Evolutionary conservation across 2,888 invertebrate species (phyloP).

Genomic region (Ectemnius continuus): DNA sequence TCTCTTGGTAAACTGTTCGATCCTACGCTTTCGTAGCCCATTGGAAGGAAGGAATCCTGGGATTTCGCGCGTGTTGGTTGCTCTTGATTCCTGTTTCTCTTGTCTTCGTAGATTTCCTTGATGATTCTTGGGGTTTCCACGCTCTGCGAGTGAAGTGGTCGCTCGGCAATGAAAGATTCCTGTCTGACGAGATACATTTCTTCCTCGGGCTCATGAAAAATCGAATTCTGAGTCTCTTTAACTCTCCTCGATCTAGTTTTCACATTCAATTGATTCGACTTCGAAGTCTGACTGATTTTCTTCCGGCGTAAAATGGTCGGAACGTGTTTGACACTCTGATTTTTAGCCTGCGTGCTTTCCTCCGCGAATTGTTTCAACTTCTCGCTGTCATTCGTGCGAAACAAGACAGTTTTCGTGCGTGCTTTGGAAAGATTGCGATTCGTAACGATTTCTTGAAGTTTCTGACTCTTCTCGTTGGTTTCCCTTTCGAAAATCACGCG

Average conservation of each 20-base stretch:
- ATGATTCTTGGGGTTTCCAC: neutral
- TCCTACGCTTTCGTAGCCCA: no score
- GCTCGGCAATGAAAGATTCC: neutral
- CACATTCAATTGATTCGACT: constrained; percentile 24
- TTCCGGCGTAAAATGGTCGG: neutral
- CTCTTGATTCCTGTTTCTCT: no score
- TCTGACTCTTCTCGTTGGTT: no score
- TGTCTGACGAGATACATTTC: neutral
- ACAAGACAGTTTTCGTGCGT: no score
- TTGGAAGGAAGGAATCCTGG: no score
- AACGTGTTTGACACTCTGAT: neutral
- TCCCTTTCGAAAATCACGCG: no score
- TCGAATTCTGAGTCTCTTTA: neutral
- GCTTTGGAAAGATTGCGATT: no score
- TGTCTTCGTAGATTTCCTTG: neutral
- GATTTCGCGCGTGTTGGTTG: no score
- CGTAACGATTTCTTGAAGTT: no score
- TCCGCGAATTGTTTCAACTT: neutral
- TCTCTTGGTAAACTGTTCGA: no score
- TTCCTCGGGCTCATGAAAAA: neutral
- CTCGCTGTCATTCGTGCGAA: no score
- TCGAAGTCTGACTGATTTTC: constrained; percentile 24
- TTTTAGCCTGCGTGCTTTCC: neutral
- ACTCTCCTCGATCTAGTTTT: neutral
- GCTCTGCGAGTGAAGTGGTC: neutral